These are phyloP conservation scores for Poecilobothrus nobilitatus DNA, from an alignment of 2,888 invertebrate genomes.

Conservation along the genomic window DNA sequence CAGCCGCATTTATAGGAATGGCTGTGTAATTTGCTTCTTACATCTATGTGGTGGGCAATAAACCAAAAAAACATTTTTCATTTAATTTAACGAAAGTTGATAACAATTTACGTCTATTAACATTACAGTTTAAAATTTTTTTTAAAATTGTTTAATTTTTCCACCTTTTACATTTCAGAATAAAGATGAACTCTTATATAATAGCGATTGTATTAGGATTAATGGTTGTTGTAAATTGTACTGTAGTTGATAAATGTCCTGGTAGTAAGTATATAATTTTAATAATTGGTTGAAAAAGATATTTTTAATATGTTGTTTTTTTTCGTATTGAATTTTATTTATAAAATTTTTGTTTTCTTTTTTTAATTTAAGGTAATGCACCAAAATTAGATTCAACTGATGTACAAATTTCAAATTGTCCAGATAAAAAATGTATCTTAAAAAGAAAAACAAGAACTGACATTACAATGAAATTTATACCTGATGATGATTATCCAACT, in stretches of 20 bases:
- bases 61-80: no score
- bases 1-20: no score
- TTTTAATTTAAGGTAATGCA: conserved; percentile 48
- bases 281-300: no score
- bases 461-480: conserved; percentile 52
- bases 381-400: conserved; percentile 41
- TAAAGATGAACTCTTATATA: not conserved
- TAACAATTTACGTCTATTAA: no score
- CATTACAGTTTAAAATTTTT: no score
- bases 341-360: no score
- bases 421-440: conserved; percentile 55
- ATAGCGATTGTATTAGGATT: conserved; percentile 23
- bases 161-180: not conserved
- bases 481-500: conserved; percentile 48
- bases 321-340: conserved; percentile 17
- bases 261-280: conserved; percentile 39
- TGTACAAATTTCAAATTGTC: conserved; percentile 54
- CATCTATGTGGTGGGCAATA: no score
- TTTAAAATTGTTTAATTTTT: no score
- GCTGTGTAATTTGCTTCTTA: no score
- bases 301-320: no score
- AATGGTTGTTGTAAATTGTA: conserved; percentile 36
- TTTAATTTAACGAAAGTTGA: no score
- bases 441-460: conserved; percentile 51
- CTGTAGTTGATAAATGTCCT: conserved; percentile 41